A percentile compares a stretch with the other conserved stretches of the same genome.
Evolutionary conservation across 2,888 invertebrate genomes (phyloP).

Genomic region (Acheta domesticus): DNA sequence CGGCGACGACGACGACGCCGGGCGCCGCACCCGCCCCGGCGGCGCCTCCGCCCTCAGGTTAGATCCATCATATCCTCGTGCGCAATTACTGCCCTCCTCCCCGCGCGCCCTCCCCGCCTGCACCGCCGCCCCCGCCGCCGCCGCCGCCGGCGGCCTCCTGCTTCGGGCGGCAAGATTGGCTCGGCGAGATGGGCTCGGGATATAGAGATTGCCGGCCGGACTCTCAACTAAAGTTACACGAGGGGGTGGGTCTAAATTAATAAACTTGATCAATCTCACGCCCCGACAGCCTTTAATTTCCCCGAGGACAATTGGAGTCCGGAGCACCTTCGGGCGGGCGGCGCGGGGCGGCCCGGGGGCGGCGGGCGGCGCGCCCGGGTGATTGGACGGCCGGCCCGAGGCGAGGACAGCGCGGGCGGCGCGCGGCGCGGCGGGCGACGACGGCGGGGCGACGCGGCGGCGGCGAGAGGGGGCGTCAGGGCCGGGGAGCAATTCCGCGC

Average conservation of each 20-base stretch:
- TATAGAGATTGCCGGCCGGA: constrained; percentile 18
- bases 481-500: background rate
- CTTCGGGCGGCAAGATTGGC: background rate
- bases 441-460: background rate
- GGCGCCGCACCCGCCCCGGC: background rate
- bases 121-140: background rate
- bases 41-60: background rate
- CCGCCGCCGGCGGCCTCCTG: background rate
- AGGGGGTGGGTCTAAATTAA: background rate
- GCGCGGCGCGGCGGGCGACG: background rate
- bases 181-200: constrained; percentile 1
- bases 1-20: background rate
- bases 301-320: constrained; percentile 18
- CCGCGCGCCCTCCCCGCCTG: background rate
- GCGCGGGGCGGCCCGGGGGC: background rate
- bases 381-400: constrained; percentile 4
- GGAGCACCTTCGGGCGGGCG: constrained; percentile 1
- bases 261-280: constrained; percentile 18
- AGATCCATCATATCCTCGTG: background rate
- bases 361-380: background rate
- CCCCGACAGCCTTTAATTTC: constrained; percentile 9
- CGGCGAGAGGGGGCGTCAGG: background rate
- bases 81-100: background rate
- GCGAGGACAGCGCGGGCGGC: background rate
- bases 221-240: constrained; percentile 18